Evolutionary conservation across 2,113 vertebrate genomes (phyloP).

Genomic region (Albula glossodonta): DNA sequence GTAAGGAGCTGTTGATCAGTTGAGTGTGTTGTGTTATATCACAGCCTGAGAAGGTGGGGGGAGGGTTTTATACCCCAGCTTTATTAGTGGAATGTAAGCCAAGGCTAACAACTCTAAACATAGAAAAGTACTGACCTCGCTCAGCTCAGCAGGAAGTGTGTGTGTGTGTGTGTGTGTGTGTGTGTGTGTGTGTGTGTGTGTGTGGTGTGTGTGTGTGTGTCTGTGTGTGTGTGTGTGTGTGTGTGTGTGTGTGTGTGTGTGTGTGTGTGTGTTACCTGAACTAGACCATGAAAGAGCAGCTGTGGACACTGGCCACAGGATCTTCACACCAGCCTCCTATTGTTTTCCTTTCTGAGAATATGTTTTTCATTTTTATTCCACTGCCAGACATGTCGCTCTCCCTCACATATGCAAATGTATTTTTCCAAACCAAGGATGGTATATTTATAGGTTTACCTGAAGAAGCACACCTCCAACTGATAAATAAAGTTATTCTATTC

Average conservation of each 20-base stretch:
- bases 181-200: background rate
- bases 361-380: background rate
- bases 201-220: background rate
- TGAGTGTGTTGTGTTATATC: background rate
- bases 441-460: too few species aligned
- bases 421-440: too few species aligned
- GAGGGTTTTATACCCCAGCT: slow-evolving; percentile 23
- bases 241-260: background rate
- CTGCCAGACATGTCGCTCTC: background rate
- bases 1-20: background rate
- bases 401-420: too few species aligned
- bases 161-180: background rate
- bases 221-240: background rate
- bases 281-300: background rate
- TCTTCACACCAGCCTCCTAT: background rate
- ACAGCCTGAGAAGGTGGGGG: background rate
- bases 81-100: background rate
- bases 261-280: background rate
- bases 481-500: too few species aligned
- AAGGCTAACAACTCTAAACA: slow-evolving; percentile 44
- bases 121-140: slow-evolving; percentile 33
- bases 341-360: background rate
- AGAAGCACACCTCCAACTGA: too few species aligned
- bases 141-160: background rate
- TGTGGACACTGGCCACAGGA: background rate